A percentile compares a stretch with the other conserved stretches of the same genome.
phyloP scores from a whole-genome alignment of 2,888 invertebrate genomes.

The Epinotia bilunana region DNA sequence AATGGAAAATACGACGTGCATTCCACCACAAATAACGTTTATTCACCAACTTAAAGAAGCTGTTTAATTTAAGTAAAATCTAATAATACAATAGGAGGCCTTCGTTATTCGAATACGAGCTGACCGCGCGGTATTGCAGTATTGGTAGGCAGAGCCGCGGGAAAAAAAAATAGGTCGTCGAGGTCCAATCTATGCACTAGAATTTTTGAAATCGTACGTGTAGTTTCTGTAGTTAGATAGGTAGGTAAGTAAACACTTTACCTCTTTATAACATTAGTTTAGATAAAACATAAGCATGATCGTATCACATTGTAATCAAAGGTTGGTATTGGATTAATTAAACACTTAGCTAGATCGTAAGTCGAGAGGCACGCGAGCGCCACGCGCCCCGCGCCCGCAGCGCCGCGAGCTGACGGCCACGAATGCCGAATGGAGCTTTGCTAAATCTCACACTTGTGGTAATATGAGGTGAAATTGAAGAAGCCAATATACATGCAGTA shows the following conservation, averaged over 20 bases:
- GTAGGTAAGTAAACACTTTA: no score
- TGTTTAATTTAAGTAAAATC: background rate
- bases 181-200: no score
- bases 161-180: no score
- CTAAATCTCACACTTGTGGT: background rate
- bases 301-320: conserved; percentile 12
- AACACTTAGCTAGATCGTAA: conserved; percentile 28
- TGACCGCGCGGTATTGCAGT: no score
- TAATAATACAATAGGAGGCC: background rate
- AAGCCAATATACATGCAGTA: no score
- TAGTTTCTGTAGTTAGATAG: no score
- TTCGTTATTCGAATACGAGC: background rate
- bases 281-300: background rate
- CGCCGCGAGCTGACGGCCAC: background rate
- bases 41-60: background rate
- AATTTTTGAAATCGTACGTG: no score
- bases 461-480: background rate
- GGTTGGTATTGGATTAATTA: conserved; percentile 26
- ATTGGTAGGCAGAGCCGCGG: no score
- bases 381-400: conserved; percentile 32
- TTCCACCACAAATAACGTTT: background rate
- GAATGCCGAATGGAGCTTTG: background rate
- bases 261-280: no score
- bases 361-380: conserved; percentile 44
- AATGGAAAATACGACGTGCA: background rate